A percentile compares a stretch with the other conserved stretches of the same genome.
phyloP scores from a whole-genome alignment of 2,113 vertebrate genomes.

The Hassar affinis region DNA sequence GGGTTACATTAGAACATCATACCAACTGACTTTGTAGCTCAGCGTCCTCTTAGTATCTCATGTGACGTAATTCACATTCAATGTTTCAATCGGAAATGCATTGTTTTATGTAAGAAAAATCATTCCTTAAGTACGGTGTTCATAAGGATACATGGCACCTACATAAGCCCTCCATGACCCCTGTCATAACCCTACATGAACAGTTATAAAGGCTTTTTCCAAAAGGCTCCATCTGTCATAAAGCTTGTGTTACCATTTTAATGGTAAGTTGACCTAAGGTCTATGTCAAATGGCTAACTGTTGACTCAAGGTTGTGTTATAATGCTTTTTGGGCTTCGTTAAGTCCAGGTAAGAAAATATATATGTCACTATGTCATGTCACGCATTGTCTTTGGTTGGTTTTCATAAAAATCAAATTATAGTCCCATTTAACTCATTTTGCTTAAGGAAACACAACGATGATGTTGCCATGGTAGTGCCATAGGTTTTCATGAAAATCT shows the following conservation, averaged over 20 bases:
- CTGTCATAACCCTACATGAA: not conserved
- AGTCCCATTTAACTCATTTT: not conserved
- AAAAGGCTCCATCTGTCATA: not conserved
- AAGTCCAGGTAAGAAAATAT: not conserved
- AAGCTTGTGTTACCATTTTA: not conserved
- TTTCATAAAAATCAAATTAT: not conserved
- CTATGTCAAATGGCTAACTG: not conserved
- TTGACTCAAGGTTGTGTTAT: not conserved
- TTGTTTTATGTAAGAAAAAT: not conserved
- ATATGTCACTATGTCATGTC: not conserved
- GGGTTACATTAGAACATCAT: not conserved
- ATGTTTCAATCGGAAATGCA: not conserved
- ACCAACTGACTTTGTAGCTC: not conserved
- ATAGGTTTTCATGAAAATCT: not conserved
- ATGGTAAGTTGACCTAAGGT: not conserved
- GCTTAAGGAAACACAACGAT: not conserved
- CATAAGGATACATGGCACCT: not conserved
- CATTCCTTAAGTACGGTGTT: not conserved
- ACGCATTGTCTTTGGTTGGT: not conserved
- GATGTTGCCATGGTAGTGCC: not conserved
- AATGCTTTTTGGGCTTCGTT: not conserved
- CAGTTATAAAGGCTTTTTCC: not conserved
- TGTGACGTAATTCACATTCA: not conserved
- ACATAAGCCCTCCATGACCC: not conserved
- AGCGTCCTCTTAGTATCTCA: not conserved